These are phyloP conservation scores for Sinocyclocheilus rhinocerous DNA, from an alignment of 2,113 vertebrate genomes.

Conservation along the genomic window DNA sequence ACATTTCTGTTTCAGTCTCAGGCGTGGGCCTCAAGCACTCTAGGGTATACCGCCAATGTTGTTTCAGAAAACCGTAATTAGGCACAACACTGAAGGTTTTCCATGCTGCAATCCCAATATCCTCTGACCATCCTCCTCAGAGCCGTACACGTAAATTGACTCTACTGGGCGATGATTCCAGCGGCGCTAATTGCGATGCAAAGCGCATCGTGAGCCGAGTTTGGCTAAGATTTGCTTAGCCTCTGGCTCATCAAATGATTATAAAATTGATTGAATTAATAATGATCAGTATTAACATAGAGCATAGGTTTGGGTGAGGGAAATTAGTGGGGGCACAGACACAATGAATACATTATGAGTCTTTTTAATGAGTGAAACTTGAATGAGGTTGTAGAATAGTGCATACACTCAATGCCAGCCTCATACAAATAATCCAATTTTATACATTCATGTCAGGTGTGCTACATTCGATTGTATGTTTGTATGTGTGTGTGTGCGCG, in stretches of 20 bases:
- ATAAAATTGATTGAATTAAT: slow-evolving; percentile 79
- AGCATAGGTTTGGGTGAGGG: slow-evolving; percentile 60
- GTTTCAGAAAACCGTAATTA: slow-evolving; percentile 69
- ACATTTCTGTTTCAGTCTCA: slow-evolving; percentile 54
- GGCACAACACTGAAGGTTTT: slow-evolving; percentile 53
- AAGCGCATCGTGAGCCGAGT: slow-evolving; percentile 62
- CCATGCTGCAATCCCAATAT: slow-evolving; percentile 59
- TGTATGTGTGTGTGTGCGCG: too few relatives aligned
- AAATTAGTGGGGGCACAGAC: slow-evolving; percentile 57
- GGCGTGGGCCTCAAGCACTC: slow-evolving; percentile 60
- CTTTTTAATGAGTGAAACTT: slow-evolving; percentile 56
- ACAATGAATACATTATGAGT: slow-evolving; percentile 53
- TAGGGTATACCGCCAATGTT: slow-evolving; percentile 53
- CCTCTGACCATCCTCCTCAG: slow-evolving; percentile 59
- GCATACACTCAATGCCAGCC: background rate
- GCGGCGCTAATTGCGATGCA: slow-evolving; percentile 71
- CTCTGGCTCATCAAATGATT: slow-evolving; percentile 76
- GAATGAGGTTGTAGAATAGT: background rate
- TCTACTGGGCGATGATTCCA: slow-evolving; percentile 60
- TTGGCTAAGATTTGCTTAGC: slow-evolving; percentile 73
- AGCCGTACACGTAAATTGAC: slow-evolving; percentile 53
- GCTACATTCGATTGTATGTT: background rate
- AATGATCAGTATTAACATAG: slow-evolving; percentile 71
- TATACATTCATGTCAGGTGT: background rate
- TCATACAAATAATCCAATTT: background rate